Base-by-base conservation (phyloP, 2,888 invertebrate genomes). In the Cheilosia vulpina region DNA sequence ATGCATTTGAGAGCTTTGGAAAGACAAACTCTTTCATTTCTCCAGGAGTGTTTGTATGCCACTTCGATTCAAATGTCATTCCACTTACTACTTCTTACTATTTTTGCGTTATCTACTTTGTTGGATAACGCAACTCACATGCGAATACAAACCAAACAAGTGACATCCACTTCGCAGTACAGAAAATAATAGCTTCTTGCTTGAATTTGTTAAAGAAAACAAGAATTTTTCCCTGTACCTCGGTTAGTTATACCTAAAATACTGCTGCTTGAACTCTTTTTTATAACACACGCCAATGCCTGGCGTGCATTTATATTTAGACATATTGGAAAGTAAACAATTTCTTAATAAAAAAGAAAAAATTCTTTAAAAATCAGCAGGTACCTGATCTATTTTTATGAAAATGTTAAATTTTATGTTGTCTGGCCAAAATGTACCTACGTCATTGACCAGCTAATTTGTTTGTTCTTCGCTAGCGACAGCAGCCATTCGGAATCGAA, bases 321-420 rank as follows among this genome's bases (percentile, higher is more conserved):
- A 58, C 9, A 41, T 21, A 15, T 2, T 21, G 4, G 17, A 41
- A 58, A 58, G 17, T 58, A 41, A 58, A 58, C 58, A 41, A 41
- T 21, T 55, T 31, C 17, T 58, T 58, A 21, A 21, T 21, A 41
- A 41, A 58, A 41, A 34, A 15, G 2, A 13, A 21, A 34, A 38
- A 5, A 13, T 21, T 13, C 31, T 57, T 38, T 15, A 11, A 38
- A 57, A 57, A 57, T 34, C 57, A 41, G 58, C 58, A 41, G 58
- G 58, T 41, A 38, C 58, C 58, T 41, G 21, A 41, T 58, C 41
- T 58, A 58, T 58, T 58, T 58, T 38, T 58, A 58, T 19, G 15
- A 13, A 58, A 41, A 38, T 13, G 5, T 38, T 19, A 17, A 21
- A 38, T 41, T 38, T 19, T 15, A 34, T 58, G 19, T 21, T 41